These are phyloP conservation scores for Lepus americanus DNA, from an alignment of 2,113 vertebrate genomes.

Conservation along the genomic window DNA sequence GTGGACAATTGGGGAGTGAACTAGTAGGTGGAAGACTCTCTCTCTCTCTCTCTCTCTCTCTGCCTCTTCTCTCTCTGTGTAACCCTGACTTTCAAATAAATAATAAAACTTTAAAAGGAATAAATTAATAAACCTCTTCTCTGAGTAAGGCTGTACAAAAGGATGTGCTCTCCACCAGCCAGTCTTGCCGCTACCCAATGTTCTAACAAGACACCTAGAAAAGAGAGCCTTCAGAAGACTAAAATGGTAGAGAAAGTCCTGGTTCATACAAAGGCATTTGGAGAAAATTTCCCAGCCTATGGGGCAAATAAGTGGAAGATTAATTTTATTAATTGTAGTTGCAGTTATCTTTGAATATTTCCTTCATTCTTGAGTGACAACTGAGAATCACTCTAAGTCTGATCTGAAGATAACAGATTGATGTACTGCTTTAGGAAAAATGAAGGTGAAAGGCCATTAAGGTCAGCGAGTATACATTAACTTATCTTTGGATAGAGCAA, in stretches of 20 bases:
- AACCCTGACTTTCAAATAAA: too few species aligned
- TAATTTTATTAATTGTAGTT: not conserved
- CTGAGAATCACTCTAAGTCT: not conserved
- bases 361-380: not conserved
- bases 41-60: too few species aligned
- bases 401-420: not conserved
- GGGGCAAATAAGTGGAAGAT: not conserved
- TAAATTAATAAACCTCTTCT: conserved; percentile 37
- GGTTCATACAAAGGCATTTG: not conserved
- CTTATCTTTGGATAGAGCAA: not conserved
- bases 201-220: conserved; percentile 22
- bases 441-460: not conserved
- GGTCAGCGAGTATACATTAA: not conserved
- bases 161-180: not conserved
- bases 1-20: too few species aligned
- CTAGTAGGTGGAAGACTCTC: too few species aligned
- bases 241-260: not conserved
- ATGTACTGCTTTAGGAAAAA: not conserved
- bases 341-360: not conserved
- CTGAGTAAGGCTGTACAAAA: conserved; percentile 1
- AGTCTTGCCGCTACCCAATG: not conserved
- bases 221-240: not conserved
- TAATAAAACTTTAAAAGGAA: not conserved
- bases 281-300: not conserved
- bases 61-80: too few species aligned